Conservation (phyloP, 2,888 invertebrate species). For the Petrolisthes manimaculis region DNA sequence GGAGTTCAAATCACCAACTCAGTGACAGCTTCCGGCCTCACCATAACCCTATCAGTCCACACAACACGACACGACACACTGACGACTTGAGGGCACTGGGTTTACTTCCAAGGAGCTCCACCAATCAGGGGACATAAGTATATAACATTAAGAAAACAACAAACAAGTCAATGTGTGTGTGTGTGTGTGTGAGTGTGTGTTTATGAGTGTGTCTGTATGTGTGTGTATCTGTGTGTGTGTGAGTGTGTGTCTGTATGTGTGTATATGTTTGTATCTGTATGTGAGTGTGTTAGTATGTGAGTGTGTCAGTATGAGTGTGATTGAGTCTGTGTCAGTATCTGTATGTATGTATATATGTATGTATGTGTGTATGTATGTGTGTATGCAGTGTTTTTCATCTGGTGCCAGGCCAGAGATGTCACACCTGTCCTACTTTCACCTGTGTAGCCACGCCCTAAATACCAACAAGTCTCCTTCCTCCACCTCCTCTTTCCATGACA, state of each 20-base stretch:
- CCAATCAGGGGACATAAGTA: not conserved
- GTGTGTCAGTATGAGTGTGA: not conserved
- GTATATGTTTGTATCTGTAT: not conserved
- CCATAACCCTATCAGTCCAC: no score
- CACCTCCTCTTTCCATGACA: not conserved
- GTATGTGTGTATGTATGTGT: slow-evolving; percentile 16
- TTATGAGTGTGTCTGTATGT: not conserved
- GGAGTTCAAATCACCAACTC: no score
- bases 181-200: slow-evolving; percentile 7
- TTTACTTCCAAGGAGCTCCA: not conserved
- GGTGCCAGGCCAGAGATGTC: no score
- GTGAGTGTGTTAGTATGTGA: not conserved
- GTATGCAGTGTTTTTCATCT: not conserved
- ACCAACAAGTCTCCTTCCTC: not conserved
- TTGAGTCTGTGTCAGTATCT: not conserved
- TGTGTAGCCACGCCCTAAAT: not conserved
- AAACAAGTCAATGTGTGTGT: no score
- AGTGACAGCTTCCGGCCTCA: no score
- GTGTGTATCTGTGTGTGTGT: slow-evolving; percentile 7
- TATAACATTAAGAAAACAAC: not conserved
- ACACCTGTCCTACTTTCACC: not conserved
- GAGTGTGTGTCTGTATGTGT: not conserved
- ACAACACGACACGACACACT: not conserved
- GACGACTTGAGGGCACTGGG: not conserved
- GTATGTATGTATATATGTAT: slow-evolving; percentile 6